phyloP scores from a whole-genome alignment of 2,888 invertebrate species.

The Lepidocyrtinus sp. region DNA sequence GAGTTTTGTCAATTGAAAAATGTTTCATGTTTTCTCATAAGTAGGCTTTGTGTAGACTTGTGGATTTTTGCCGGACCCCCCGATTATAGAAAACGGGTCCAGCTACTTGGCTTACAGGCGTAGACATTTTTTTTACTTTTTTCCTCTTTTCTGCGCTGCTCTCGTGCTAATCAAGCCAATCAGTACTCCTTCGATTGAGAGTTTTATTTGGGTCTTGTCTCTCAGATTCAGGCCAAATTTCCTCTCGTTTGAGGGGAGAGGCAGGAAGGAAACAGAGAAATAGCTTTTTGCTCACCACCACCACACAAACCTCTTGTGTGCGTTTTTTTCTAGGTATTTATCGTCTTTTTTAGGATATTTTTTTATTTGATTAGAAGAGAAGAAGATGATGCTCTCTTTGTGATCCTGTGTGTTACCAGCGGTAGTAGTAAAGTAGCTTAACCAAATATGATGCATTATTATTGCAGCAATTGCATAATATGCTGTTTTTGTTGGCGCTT shows the following conservation, averaged over 20 bases:
- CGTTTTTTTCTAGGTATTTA: too few relatives aligned
- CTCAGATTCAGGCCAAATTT: not conserved
- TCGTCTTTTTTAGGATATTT: not conserved
- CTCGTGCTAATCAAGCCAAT: conserved; percentile 6
- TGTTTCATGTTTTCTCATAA: too few relatives aligned
- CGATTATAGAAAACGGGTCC: too few relatives aligned
- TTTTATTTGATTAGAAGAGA: conserved; percentile 18
- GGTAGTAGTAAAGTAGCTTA: conserved; percentile 37
- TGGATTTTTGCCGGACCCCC: too few relatives aligned
- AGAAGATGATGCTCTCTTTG: not conserved
- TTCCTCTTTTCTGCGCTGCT: too few relatives aligned
- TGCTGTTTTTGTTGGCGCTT: conserved; percentile 38
- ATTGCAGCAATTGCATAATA: conserved; percentile 45
- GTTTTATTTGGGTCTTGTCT: not conserved
- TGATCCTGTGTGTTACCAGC: conserved; percentile 44
- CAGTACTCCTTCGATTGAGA: not conserved
- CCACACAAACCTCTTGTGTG: too few relatives aligned
- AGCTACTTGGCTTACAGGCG: too few relatives aligned
- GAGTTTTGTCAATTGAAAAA: too few relatives aligned
- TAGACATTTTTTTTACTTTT: too few relatives aligned
- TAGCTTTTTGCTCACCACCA: conserved; percentile 20
- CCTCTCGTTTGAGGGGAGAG: conserved; percentile 2
- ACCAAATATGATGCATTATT: conserved; percentile 43
- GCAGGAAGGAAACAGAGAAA: conserved; percentile 23
- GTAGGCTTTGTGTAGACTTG: too few relatives aligned